Percentiles rank a stretch among this genome's conserved stretches.
Conservation (phyloP, 37 sponge, comb jelly and placozoan species). For the Haliclona indistincta region DNA sequence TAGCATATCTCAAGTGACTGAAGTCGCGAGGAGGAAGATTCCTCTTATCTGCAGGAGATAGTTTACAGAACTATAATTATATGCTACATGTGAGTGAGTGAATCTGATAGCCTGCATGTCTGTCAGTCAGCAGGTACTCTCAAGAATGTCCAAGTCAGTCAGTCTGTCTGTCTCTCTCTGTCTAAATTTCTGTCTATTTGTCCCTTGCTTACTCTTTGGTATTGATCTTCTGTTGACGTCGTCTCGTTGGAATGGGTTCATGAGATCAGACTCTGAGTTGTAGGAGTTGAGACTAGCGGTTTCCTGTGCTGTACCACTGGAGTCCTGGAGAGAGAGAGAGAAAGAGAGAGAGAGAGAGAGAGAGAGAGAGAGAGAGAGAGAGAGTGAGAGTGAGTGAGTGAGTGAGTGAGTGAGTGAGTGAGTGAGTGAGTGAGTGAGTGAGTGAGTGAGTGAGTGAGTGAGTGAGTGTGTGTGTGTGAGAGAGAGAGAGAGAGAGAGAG, state of each 20-base stretch:
- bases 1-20: constrained; percentile 20
- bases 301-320: background rate
- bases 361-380: too few relatives aligned
- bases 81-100: background rate
- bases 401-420: constrained; percentile 28
- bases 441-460: background rate
- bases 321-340: constrained; percentile 32
- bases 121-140: too few relatives aligned
- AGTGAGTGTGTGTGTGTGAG: constrained; percentile 13
- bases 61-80: background rate
- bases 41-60: constrained; percentile 49
- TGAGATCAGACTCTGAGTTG: background rate
- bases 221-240: background rate
- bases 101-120: too few relatives aligned
- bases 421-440: constrained; percentile 27
- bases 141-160: too few relatives aligned
- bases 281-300: background rate
- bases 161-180: too few relatives aligned
- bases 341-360: too few relatives aligned
- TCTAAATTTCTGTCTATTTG: too few relatives aligned
- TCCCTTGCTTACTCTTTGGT: background rate
- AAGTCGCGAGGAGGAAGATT: constrained; percentile 41
- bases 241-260: constrained; percentile 4
- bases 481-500: too few relatives aligned
- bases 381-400: constrained; percentile 11